These are phyloP conservation scores for Lepidochitona cinerea DNA, from an alignment of 2,888 invertebrate species.

Conservation along the genomic window DNA sequence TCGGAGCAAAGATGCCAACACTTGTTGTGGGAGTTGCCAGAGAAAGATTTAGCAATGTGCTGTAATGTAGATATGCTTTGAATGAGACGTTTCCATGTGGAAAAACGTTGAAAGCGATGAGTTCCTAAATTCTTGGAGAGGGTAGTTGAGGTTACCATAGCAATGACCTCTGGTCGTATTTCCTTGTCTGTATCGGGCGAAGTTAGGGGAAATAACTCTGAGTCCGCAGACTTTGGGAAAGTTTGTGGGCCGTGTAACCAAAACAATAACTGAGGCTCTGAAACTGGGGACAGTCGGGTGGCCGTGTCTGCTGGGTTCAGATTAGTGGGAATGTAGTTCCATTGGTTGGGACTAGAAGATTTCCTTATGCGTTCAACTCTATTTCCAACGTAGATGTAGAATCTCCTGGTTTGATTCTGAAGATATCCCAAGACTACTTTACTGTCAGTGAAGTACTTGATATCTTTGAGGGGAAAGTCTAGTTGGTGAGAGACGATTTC, in stretches of 20 bases:
- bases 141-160: no score
- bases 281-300: constrained; percentile 12
- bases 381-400: constrained; percentile 32
- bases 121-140: background rate
- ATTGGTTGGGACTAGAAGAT: constrained; percentile 17
- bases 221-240: background rate
- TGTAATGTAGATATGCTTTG: no score
- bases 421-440: constrained; percentile 31
- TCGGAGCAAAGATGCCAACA: no score
- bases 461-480: background rate
- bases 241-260: constrained; percentile 23
- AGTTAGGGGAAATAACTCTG: no score
- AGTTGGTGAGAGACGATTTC: background rate
- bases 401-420: constrained; percentile 21
- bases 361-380: constrained; percentile 22
- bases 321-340: constrained; percentile 21
- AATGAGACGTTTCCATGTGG: constrained; percentile 7
- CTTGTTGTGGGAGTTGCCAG: no score
- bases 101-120: constrained; percentile 1
- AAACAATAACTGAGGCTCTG: background rate
- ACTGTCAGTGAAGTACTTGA: constrained; percentile 28
- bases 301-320: constrained; percentile 27
- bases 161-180: no score
- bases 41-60: no score
- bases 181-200: no score